Evolutionary conservation across 2,797 vertebrate genomes (phyloP).

Genomic region (Petrocephalus sullivani): DNA sequence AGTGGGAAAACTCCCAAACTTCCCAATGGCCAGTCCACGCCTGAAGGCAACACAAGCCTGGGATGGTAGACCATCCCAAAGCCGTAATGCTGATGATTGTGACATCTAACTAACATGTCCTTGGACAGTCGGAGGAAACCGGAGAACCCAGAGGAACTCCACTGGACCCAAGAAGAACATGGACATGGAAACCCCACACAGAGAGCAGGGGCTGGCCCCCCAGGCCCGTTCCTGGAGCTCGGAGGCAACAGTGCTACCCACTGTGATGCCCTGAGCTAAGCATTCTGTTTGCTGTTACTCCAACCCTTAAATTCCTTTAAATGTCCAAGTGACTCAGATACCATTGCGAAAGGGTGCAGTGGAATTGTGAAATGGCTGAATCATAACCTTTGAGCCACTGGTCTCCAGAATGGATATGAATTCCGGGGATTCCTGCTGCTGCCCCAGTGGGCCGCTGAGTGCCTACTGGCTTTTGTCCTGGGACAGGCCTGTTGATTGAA

Average conservation of each 20-base stretch:
- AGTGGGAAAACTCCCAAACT: no score
- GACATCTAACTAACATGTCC: background rate
- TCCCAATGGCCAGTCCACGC: no score
- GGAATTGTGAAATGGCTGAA: background rate
- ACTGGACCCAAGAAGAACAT: background rate
- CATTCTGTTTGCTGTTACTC: background rate
- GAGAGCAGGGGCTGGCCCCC: background rate
- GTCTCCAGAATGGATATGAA: background rate
- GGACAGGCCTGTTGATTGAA: background rate
- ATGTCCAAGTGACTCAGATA: background rate
- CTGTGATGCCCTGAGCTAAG: background rate
- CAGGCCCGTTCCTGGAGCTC: no score
- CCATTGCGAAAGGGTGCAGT: background rate
- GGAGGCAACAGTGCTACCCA: background rate
- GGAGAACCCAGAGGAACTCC: background rate
- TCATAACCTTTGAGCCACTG: background rate
- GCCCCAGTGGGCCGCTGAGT: background rate
- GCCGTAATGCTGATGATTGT: no score
- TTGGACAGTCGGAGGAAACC: background rate
- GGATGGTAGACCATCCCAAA: no score
- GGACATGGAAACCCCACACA: background rate
- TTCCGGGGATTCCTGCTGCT: background rate
- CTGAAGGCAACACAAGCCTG: no score
- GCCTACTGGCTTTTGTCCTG: background rate
- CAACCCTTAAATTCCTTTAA: background rate